Conservation (phyloP, 2,888 invertebrate species). For the Bellardia pandia region DNA sequence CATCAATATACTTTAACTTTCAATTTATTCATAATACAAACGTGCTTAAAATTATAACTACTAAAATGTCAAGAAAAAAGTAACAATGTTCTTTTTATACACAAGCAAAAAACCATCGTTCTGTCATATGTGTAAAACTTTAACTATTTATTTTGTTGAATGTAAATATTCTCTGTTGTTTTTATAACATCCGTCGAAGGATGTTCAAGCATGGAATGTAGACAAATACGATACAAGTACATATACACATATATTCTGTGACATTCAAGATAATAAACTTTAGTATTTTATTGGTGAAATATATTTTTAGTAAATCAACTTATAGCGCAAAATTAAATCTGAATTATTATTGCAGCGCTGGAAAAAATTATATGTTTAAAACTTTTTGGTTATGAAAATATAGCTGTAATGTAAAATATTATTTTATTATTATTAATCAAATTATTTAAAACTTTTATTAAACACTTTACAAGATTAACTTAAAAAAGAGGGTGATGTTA, state of each 20-base stretch:
- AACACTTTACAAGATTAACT: too few species aligned
- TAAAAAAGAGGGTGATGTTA: too few species aligned
- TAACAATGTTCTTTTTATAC: not conserved
- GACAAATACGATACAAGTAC: not conserved
- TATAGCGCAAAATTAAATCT: not conserved
- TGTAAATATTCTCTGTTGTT: not conserved
- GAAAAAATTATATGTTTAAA: not conserved
- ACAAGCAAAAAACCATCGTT: not conserved
- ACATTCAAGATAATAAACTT: not conserved
- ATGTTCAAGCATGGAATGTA: not conserved
- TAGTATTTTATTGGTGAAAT: not conserved
- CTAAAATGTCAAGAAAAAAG: not conserved
- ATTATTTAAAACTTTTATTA: too few species aligned
- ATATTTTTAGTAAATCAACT: not conserved
- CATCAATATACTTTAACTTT: conserved; percentile 12
- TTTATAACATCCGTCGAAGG: not conserved
- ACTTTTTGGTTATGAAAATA: not conserved
- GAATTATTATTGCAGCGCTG: not conserved
- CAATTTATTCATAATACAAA: conserved; percentile 41
- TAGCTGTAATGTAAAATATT: too few species aligned
- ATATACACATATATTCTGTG: not conserved
- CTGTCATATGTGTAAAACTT: conserved; percentile 7
- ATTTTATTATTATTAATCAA: too few species aligned
- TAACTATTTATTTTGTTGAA: not conserved
- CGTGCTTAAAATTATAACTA: conserved; percentile 27